Evolutionary conservation across 2,113 vertebrate genomes (phyloP).

Genomic region (Callaeas wilsoni): DNA sequence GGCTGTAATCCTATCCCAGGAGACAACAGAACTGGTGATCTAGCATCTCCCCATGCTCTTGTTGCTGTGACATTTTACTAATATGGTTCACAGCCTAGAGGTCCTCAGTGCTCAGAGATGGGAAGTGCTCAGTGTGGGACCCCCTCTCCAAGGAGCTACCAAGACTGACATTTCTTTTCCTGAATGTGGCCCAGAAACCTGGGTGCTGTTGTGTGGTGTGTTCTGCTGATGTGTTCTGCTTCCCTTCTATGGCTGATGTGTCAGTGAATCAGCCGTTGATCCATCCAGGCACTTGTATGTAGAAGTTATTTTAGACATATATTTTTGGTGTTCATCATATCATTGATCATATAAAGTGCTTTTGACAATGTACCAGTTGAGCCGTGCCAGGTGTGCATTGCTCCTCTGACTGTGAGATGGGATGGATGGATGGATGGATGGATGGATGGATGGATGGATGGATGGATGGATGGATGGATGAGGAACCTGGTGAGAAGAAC

Average conservation of each 20-base stretch:
- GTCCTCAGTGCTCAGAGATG: background rate
- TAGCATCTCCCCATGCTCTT: background rate
- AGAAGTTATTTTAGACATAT: background rate
- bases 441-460: background rate
- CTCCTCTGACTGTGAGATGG: background rate
- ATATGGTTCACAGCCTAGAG: background rate
- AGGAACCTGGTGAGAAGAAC: background rate
- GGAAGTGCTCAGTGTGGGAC: background rate
- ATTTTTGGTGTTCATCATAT: background rate
- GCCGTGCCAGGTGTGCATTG: accelerated
- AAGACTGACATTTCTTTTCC: background rate
- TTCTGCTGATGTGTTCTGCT: background rate
- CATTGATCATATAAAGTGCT: background rate
- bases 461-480: background rate
- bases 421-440: background rate
- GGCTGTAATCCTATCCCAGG: background rate
- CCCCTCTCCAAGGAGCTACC: background rate
- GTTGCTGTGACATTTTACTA: background rate
- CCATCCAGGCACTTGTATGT: background rate
- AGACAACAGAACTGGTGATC: accelerated
- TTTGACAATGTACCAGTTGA: background rate
- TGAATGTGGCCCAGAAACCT: background rate
- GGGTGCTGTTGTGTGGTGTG: background rate
- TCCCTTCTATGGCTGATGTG: background rate
- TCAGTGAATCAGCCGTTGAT: background rate